Conservation (phyloP, 92 coral and sea anemone genomes). For the Virgularia gustaviana region DNA sequence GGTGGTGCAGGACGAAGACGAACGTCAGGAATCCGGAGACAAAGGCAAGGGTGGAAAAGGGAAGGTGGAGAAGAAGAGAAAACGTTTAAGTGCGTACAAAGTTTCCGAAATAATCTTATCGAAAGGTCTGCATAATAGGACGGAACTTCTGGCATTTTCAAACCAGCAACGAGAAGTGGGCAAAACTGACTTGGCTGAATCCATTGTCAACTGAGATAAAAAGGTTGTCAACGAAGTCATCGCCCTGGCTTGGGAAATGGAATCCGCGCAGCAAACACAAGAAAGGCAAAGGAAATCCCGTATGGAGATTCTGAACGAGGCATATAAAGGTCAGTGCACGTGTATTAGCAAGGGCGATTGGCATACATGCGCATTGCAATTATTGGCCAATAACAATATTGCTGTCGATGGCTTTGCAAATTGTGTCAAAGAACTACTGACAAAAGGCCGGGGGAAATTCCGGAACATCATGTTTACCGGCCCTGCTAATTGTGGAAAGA, state of each 20-base stretch:
- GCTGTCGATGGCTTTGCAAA: conserved; percentile 3
- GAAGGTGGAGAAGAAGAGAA: conserved; percentile 18
- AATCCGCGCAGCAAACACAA: conserved; percentile 9
- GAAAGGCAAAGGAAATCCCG: conserved; percentile 22
- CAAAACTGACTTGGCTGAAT: conserved; percentile 56
- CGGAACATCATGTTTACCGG: background rate
- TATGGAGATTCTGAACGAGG: conserved; percentile 3
- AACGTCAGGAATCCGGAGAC: background rate
- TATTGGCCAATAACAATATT: conserved; percentile 12
- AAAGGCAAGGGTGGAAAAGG: no score
- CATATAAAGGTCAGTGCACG: conserved; percentile 7
- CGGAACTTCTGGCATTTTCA: conserved; percentile 54
- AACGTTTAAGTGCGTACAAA: conserved; percentile 15
- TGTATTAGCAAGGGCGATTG: background rate
- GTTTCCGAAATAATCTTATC: conserved; percentile 37
- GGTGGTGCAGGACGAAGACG: background rate
- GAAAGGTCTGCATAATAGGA: conserved; percentile 37
- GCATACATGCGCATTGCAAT: conserved; percentile 3
- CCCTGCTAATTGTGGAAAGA: conserved; percentile 7
- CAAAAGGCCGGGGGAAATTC: conserved; percentile 22
- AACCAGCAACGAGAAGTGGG: conserved; percentile 53
- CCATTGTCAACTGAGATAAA: conserved; percentile 50
- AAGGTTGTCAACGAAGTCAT: conserved; percentile 49
- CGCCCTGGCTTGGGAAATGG: conserved; percentile 52
- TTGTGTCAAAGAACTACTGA: conserved; percentile 17